A percentile compares a stretch with the other conserved stretches of the same genome.
Evolutionary conservation across 30 jellyfish, hydroid and myxozoan genomes (phyloP).

Genomic region (Chrysaora quinquecirrha): DNA sequence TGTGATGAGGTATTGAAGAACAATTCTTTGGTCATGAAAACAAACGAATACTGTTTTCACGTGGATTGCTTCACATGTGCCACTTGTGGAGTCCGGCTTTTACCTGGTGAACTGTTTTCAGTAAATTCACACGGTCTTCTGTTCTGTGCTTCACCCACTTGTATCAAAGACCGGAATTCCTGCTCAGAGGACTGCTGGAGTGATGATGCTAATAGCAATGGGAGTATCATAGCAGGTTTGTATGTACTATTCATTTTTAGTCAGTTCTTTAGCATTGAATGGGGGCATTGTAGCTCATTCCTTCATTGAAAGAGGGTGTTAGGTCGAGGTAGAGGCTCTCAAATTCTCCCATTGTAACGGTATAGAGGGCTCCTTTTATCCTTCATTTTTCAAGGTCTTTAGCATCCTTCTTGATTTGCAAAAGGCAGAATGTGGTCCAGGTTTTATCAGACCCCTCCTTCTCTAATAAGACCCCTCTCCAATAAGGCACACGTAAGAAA

Average conservation of each 20-base stretch:
- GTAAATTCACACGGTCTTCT: constrained; percentile 29
- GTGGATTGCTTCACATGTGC: constrained; percentile 69
- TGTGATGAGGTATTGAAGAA: constrained; percentile 47
- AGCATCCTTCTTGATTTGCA: too few relatives aligned
- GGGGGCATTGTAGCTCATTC: too few relatives aligned
- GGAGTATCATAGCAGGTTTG: constrained; percentile 26
- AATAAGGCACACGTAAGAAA: too few relatives aligned
- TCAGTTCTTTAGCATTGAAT: not conserved
- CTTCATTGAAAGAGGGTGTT: too few relatives aligned
- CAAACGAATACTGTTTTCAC: constrained; percentile 44
- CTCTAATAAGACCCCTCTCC: too few relatives aligned
- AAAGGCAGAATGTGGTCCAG: too few relatives aligned
- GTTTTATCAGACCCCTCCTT: too few relatives aligned
- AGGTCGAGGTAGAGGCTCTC: too few relatives aligned
- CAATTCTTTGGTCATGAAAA: constrained; percentile 68
- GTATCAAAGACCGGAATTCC: constrained; percentile 19
- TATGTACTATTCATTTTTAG: constrained; percentile 1
- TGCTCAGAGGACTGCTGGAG: constrained; percentile 59
- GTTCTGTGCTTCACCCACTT: constrained; percentile 37
- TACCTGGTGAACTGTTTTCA: constrained; percentile 72
- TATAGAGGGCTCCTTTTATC: too few relatives aligned
- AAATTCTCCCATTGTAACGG: too few relatives aligned
- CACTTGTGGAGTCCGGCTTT: constrained; percentile 49
- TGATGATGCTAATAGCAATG: constrained; percentile 38
- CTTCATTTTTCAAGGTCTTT: too few relatives aligned